Evolutionary conservation across 30 jellyfish, hydroid and myxozoan genomes (phyloP).

Genomic region (Calvadosia cruxmelitensis): DNA sequence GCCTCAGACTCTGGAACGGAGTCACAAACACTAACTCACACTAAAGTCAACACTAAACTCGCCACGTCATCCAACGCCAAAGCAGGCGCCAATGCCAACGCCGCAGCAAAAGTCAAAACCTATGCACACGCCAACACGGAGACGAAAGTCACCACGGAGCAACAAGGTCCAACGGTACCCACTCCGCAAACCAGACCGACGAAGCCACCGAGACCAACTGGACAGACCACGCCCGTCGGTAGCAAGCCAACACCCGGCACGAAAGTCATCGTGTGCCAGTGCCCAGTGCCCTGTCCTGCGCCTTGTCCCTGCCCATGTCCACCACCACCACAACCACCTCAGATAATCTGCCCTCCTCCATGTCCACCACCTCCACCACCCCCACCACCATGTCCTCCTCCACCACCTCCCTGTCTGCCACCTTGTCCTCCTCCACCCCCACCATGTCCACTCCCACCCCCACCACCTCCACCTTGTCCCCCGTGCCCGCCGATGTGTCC

Average conservation of each 20-base stretch:
- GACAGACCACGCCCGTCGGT: conserved; percentile 10
- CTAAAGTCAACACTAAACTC: conserved; percentile 83
- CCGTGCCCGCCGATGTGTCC: conserved; percentile 76
- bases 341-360: conserved; percentile 13
- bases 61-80: conserved; percentile 90
- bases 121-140: conserved; percentile 88
- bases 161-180: conserved; percentile 60
- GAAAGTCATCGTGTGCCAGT: conserved; percentile 45
- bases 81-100: conserved; percentile 76
- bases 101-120: conserved; percentile 95
- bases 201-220: conserved; percentile 21
- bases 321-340: conserved; percentile 29
- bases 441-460: conserved; percentile 36
- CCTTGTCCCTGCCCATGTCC: conserved; percentile 98
- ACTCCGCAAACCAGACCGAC: conserved; percentile 46
- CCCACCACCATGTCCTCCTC: conserved; percentile 23
- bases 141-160: conserved; percentile 75
- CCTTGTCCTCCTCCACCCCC: conserved; percentile 46
- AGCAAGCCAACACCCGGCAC: conserved; percentile 37
- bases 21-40: conserved; percentile 70
- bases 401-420: conserved; percentile 18
- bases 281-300: conserved; percentile 67
- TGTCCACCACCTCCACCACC: conserved; percentile 13
- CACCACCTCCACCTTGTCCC: conserved; percentile 74
- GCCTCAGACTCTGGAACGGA: conserved; percentile 66